These are phyloP conservation scores for Caenorhabditis remanei DNA, from an alignment of 1,140 invertebrate species.

Conservation along the genomic window DNA sequence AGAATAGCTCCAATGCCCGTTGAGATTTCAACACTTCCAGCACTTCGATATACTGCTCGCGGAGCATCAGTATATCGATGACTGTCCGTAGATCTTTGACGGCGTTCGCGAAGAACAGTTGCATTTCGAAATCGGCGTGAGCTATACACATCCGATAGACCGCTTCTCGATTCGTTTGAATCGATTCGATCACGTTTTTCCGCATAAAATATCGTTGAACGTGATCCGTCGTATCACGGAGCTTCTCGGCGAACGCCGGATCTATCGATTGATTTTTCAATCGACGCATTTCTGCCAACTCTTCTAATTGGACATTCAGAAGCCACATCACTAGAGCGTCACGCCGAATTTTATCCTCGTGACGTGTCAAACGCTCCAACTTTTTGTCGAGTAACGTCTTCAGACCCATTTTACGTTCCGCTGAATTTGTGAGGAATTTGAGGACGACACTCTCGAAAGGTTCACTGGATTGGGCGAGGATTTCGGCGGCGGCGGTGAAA, in stretches of 20 bases:
- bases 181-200: constrained; percentile 61
- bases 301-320: constrained; percentile 62
- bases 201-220: constrained; percentile 59
- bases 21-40: constrained; percentile 58
- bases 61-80: constrained; percentile 57
- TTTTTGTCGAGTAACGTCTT: constrained; percentile 67
- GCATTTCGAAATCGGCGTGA: constrained; percentile 66
- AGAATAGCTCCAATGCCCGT: neutral
- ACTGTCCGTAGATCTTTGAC: constrained; percentile 63
- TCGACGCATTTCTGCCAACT: constrained; percentile 61
- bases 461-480: constrained; percentile 63
- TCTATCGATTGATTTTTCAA: neutral
- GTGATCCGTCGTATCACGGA: constrained; percentile 25
- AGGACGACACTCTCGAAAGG: constrained; percentile 65
- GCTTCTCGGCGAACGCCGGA: neutral
- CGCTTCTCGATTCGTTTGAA: constrained; percentile 62
- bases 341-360: constrained; percentile 63
- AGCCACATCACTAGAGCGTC: constrained; percentile 67
- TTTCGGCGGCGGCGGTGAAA: constrained; percentile 65
- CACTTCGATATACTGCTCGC: constrained; percentile 62
- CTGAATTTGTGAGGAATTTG: constrained; percentile 61
- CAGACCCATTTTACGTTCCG: constrained; percentile 62
- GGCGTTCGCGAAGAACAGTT: constrained; percentile 62
- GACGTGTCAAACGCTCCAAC: constrained; percentile 57
- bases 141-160: constrained; percentile 63